Evolutionary conservation across 2,888 invertebrate species (phyloP), one percentile per base, ranked within the genome.

Genomic region (Ophonus ardosiacus): DNA sequence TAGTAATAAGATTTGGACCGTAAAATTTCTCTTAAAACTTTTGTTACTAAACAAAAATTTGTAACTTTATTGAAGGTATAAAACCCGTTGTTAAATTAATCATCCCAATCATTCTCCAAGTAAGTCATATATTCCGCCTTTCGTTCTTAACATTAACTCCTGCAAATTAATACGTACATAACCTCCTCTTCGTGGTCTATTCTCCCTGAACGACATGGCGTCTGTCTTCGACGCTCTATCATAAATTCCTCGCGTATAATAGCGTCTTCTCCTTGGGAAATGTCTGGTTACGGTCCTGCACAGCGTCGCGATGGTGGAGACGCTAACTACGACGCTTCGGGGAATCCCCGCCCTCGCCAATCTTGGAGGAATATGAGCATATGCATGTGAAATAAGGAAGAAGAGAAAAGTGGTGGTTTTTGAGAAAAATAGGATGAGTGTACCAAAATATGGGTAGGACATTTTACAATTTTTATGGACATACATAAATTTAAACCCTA

Each of bases 321-420:
- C 68, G 63, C 63, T 68, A 81, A 81, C 65, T 81, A 81, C 24
- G 81, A 68, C 81, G 81, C 65, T 65, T 63, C 65, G 63, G 81
- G 81, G 81, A 81, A 65, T 63, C 81, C 81, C 51, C 40, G 61
- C 43, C 81, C 81, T 18, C 13, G 61, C 43, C 81, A 81, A 81
- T 81, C 81, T 81, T 65, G 51, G 21, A 18, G 65, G 40, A 81
- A 81, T 81, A 81, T 68, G 43, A 51, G 43, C 8, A 51, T 51
- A 13, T 51, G 43, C 43, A 51, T 51, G 8, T 51, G 10, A 51
- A 51, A 51, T 51, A 51, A 51, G 43, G 43, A 13, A 51, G 43
- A 51, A 51, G 10, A 51, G 13, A 51, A 51, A 51, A 51, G 10
- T 51, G 31, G 31, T 31, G 31, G 6, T 31, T 4, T 31, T 31